phyloP scores from a whole-genome alignment of 1,140 invertebrate species.

The Anastatus disparis region DNA sequence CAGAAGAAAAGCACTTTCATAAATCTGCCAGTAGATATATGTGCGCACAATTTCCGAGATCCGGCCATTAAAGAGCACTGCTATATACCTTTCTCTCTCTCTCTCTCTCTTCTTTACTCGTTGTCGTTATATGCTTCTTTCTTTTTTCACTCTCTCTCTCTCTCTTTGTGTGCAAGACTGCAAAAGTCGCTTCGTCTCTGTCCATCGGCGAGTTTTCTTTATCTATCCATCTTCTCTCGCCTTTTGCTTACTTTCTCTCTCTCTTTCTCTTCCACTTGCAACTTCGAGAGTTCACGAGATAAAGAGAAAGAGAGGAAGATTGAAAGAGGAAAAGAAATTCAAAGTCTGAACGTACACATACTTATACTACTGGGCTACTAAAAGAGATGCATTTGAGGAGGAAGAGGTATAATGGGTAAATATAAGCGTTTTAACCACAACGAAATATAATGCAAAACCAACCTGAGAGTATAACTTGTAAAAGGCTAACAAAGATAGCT shows the following conservation, averaged over 20 bases:
- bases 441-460: too few species aligned
- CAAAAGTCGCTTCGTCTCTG: slow-evolving; percentile 37
- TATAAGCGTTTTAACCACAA: too few species aligned
- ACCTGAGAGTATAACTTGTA: too few species aligned
- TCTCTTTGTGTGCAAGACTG: slow-evolving; percentile 23
- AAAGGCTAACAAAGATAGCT: too few species aligned
- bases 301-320: too few species aligned
- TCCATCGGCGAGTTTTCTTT: slow-evolving; percentile 44
- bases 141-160: slow-evolving; percentile 51
- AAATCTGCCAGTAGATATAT: slow-evolving; percentile 87
- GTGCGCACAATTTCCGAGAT: slow-evolving; percentile 88
- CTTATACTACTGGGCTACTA: too few species aligned
- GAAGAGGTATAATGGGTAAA: too few species aligned
- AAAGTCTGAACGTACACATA: too few species aligned
- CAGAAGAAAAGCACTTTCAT: slow-evolving; percentile 80
- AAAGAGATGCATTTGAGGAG: too few species aligned
- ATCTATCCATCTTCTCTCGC: slow-evolving; percentile 46
- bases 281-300: too few species aligned
- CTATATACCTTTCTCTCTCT: background rate
- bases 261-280: slow-evolving; percentile 44
- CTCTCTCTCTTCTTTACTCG: slow-evolving; percentile 57
- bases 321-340: too few species aligned
- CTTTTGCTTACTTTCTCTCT: slow-evolving; percentile 40
- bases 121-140: too few species aligned
- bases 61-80: slow-evolving; percentile 79